Evolutionary conservation across 2,113 vertebrate genomes (phyloP), one percentile per base, ranked within the genome.

Genomic region (Osmerus mordax): DNA sequence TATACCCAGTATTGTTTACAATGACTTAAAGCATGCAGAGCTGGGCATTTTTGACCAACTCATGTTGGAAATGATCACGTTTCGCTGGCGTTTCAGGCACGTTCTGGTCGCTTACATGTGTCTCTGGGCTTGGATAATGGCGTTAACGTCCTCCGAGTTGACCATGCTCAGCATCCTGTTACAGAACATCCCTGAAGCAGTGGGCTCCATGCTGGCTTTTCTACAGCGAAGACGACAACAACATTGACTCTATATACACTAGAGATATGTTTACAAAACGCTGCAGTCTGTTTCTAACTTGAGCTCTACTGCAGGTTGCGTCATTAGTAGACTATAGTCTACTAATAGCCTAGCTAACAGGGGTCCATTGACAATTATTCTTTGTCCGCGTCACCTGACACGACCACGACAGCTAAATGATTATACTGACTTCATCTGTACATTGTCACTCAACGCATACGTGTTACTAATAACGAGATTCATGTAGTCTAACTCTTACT

Each of bases 61-160:
- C 32, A 25, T 1, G 23, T 61, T 12, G 14, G 59, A 12, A 61
- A 61, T 61, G 25, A 23, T 23, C 12, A 21, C 15, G 11, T 7
- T 0, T 7, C 23, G 14, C 2, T 2, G 0, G 28, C 13, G 12
- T 62, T 7, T 62, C 23, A 15, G 2, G 28, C 13, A 28, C 28
- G 23, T 7, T 29, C 60, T 28, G 14, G 23, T 11, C 13, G 14
- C 97, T 93, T 86, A 98, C 97, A 99, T 99, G 88, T 99, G 97
- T 83, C 95, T 97, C 89, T 99, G 97, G 52, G 97, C 97, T 85
- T 95, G 92, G 79, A 99, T 98, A 88, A 99, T 98, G 71, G 97
- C 97, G 1, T 97, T 98, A 5, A 99, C 94, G 0, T 99, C 97
- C 64, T 99, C 97, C 0, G 92, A 87, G 71, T 98, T 99, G 72